phyloP scores from a whole-genome alignment of 1,140 invertebrate genomes.

The Nymphalis io region DNA sequence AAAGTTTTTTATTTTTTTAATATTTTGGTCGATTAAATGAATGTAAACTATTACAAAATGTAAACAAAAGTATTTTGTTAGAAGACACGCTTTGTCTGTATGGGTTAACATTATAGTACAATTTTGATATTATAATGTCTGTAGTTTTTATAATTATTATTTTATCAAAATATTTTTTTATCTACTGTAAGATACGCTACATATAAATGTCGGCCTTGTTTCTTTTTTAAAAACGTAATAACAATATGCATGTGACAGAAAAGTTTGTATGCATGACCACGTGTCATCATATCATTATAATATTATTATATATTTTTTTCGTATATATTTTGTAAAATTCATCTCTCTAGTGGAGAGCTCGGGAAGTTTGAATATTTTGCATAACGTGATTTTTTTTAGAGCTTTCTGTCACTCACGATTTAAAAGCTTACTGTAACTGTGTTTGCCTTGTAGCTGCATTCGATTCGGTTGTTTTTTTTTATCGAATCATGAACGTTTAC shows the following conservation, averaged over 20 bases:
- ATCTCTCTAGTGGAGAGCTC: slow-evolving; percentile 80
- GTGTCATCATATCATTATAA: slow-evolving; percentile 57
- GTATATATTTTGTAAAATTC: slow-evolving; percentile 55
- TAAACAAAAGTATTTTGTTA: too few relatives aligned
- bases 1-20: too few relatives aligned
- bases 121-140: slow-evolving; percentile 18
- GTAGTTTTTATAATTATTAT: slow-evolving; percentile 23
- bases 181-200: slow-evolving; percentile 35
- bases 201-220: slow-evolving; percentile 23
- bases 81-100: slow-evolving; percentile 3
- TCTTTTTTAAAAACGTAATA: slow-evolving; percentile 17
- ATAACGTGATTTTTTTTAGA: slow-evolving; percentile 45
- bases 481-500: neutral
- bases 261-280: slow-evolving; percentile 67
- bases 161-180: slow-evolving; percentile 30
- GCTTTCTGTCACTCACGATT: slow-evolving; percentile 65
- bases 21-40: too few relatives aligned
- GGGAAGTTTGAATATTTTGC: slow-evolving; percentile 69
- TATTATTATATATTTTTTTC: slow-evolving; percentile 51
- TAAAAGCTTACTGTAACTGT: slow-evolving; percentile 60
- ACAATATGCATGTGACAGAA: slow-evolving; percentile 72
- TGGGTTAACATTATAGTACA: slow-evolving; percentile 11
- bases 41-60: too few relatives aligned
- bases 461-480: slow-evolving; percentile 12
- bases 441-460: slow-evolving; percentile 40